A percentile compares a stretch with the other conserved stretches of the same genome.
Evolutionary conservation across 2,797 vertebrate genomes (phyloP).

Genomic region (Lophotriccus pileatus): DNA sequence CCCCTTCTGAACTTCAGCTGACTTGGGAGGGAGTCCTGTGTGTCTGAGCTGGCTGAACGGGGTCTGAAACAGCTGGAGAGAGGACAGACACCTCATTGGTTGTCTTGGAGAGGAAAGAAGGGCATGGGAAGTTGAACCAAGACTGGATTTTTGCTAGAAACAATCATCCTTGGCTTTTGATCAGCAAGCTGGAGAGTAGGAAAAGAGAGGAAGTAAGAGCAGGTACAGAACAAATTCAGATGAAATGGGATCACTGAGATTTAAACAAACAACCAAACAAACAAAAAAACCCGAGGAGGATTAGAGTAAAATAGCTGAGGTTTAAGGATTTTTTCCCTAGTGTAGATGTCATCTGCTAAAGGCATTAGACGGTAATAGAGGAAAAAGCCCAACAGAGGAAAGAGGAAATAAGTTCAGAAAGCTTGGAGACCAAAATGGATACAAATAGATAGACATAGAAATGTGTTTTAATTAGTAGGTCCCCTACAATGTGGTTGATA

Average conservation of each 20-base stretch:
- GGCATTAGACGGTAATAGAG: not conserved
- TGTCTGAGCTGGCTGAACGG: not conserved
- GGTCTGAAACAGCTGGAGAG: not conserved
- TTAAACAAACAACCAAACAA: no score
- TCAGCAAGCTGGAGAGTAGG: not conserved
- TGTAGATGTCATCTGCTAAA: not conserved
- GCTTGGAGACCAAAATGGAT: not conserved
- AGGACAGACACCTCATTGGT: accelerated
- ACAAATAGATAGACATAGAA: not conserved
- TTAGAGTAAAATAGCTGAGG: not conserved
- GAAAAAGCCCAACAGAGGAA: not conserved
- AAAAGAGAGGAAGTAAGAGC: not conserved
- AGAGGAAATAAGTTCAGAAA: not conserved
- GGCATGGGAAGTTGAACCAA: not conserved
- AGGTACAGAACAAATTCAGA: not conserved
- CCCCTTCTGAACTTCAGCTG: not conserved
- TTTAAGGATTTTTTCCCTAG: not conserved
- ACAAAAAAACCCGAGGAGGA: not conserved
- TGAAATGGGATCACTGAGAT: not conserved
- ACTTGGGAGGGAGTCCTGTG: not conserved
- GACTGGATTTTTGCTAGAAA: not conserved
- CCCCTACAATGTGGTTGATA: not conserved
- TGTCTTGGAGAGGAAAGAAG: not conserved
- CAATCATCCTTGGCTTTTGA: not conserved
- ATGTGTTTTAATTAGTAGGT: not conserved